These are phyloP conservation scores for Rhimphoctona megacephalus DNA, from an alignment of 2,888 invertebrate species.

Conservation along the genomic window DNA sequence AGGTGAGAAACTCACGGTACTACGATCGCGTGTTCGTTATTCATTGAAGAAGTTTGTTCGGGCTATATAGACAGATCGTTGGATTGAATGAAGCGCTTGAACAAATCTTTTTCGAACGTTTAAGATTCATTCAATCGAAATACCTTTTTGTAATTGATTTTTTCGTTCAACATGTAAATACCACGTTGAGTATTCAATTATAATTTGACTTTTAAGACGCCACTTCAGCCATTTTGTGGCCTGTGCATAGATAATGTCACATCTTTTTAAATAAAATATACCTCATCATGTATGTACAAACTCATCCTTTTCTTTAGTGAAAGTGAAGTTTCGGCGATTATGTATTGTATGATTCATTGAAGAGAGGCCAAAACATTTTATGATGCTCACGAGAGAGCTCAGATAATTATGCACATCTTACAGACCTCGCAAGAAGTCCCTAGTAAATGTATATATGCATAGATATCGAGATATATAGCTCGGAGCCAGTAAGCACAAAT, in stretches of 20 bases:
- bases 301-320: neutral
- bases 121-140: neutral
- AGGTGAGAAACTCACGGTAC: neutral
- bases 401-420: neutral
- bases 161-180: too few species aligned
- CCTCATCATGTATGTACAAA: neutral
- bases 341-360: neutral
- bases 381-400: neutral
- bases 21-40: constrained; percentile 57
- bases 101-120: constrained; percentile 1
- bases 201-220: neutral
- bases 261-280: neutral
- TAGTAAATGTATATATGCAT: neutral
- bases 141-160: too few species aligned
- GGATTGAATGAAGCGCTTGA: neutral
- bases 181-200: neutral
- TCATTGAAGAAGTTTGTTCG: constrained; percentile 48
- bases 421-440: neutral
- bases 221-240: neutral
- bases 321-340: neutral
- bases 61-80: neutral
- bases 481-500: constrained; percentile 31
- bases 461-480: constrained; percentile 16
- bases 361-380: neutral
- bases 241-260: neutral